Conservation (phyloP, 1,140 invertebrate species). For the Prorops nasuta region DNA sequence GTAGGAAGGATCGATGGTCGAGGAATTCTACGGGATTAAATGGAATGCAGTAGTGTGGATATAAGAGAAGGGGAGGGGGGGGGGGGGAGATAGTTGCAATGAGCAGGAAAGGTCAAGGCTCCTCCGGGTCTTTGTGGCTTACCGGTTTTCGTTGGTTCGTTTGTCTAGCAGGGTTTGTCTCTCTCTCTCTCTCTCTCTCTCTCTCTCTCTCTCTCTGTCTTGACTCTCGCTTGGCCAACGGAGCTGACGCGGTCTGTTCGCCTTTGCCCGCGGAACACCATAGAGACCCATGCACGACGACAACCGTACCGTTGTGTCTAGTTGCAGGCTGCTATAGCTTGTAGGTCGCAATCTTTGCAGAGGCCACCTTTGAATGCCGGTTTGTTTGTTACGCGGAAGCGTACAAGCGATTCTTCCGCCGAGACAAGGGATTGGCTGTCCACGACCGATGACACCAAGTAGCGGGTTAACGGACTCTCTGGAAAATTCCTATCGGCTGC, state of each 20-base stretch:
- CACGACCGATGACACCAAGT: conserved; percentile 28
- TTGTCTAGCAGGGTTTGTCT: not conserved
- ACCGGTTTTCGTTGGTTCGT: not conserved
- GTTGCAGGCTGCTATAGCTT: too few species aligned
- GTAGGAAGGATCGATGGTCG: too few species aligned
- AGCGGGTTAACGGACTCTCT: conserved; percentile 31
- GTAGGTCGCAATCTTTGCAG: conserved; percentile 4
- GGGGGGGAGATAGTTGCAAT: too few species aligned
- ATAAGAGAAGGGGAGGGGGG: too few species aligned
- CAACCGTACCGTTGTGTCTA: too few species aligned
- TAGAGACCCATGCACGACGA: too few species aligned
- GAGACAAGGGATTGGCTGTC: conserved; percentile 35
- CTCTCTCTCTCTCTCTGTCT: conserved; percentile 1
- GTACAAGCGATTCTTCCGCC: conserved; percentile 11
- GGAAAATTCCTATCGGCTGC: too few species aligned
- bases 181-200: conserved; percentile 5
- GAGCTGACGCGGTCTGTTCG: not conserved
- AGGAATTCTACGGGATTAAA: too few species aligned
- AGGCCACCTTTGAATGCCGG: conserved; percentile 24
- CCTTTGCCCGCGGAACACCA: not conserved
- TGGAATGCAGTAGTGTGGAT: too few species aligned
- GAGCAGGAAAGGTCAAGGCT: too few species aligned
- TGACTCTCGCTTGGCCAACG: not conserved
- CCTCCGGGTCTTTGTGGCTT: too few species aligned
- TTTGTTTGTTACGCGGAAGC: conserved; percentile 41